Base-by-base conservation (phyloP, 2,888 invertebrate genomes). In the Spodoptera exigua region DNA sequence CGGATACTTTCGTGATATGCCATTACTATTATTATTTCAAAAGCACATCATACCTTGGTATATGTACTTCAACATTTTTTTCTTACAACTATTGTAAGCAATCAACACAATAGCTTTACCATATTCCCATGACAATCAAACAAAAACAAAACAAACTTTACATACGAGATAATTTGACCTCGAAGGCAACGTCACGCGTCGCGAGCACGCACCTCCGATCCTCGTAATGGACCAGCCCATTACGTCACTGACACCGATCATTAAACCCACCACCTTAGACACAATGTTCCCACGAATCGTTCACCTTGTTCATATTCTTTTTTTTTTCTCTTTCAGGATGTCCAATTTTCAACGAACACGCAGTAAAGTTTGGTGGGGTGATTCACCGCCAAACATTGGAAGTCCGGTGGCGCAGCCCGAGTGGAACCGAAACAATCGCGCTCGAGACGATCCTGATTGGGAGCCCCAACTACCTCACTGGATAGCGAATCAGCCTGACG, bases 331-430 rank as follows among this genome's bases (percentile, higher is more conserved):
- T 92, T 89, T 72, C 90, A 93, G 93, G 88, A 96, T 96, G 96
- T 95, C 95, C 56, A 95, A 95, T 86, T 96, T 96, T 85, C 95
- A 95, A 90, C 93, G 96, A 78, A 95, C 95, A 70, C 95, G 95
- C 69, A 96, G 96, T 87, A 96, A 96, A 88, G 96, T 96, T 11
- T 96, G 96, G 96, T 96, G 96, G 95, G 95, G 95, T 58, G 95
- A 94, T 81, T 88, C 93, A 74, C 91, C 93, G 72, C 90, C 89
- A 57, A 88, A 85, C 65, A 77, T 90, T 44, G 91, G 89, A 52
- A 94, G 93, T 74, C 94, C 94, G 35, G 89, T 93, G 32, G 88
- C 93, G 12, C 82, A 82, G 53, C 86, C 88, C 46, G 83, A 84
- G 56, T 85, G 89, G 82, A 88, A 89, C 80, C 84, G 80, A 74